Evolutionary conservation across 2,113 vertebrate species (phyloP).

Genomic region (Epinephelus lanceolatus): DNA sequence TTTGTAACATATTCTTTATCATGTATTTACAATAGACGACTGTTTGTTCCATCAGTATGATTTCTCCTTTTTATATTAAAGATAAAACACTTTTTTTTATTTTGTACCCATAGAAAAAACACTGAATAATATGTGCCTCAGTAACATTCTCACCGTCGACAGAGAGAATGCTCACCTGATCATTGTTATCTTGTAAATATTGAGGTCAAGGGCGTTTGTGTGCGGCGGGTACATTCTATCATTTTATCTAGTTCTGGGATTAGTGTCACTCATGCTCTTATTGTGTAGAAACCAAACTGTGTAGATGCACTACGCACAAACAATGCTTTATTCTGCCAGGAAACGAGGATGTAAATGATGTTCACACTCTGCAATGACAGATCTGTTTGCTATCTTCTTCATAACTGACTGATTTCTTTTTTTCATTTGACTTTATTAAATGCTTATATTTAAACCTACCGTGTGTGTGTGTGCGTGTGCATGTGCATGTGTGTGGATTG

Average conservation of each 20-base stretch:
- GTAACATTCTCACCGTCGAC: slow-evolving; percentile 60
- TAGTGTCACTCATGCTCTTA: slow-evolving; percentile 62
- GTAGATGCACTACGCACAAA: slow-evolving; percentile 52
- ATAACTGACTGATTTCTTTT: slow-evolving; percentile 46
- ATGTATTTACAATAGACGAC: slow-evolving; percentile 13
- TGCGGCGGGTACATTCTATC: slow-evolving; percentile 53
- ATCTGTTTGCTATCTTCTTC: slow-evolving; percentile 49
- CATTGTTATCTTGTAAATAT: slow-evolving; percentile 63
- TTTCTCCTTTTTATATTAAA: slow-evolving; percentile 55
- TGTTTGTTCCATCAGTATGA: slow-evolving; percentile 27
- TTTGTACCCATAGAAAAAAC: slow-evolving; percentile 33
- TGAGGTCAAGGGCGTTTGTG: slow-evolving; percentile 61
- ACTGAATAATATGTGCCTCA: slow-evolving; percentile 76
- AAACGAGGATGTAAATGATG: slow-evolving; percentile 17
- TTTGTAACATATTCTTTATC: slow-evolving; percentile 38
- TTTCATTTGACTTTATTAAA: slow-evolving; percentile 74
- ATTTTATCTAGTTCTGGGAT: slow-evolving; percentile 65
- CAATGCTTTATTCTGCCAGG: slow-evolving; percentile 27
- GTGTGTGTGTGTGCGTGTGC: background rate
- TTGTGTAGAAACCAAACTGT: slow-evolving; percentile 42
- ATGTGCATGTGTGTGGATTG: slow-evolving; percentile 16
- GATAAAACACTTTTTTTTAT: slow-evolving; percentile 18
- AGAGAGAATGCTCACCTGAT: slow-evolving; percentile 67
- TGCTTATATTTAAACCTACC: slow-evolving; percentile 49
- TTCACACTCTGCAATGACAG: slow-evolving; percentile 25